Evolutionary conservation across 2,888 invertebrate genomes (phyloP).

Genomic region (Chironomus tentans): DNA sequence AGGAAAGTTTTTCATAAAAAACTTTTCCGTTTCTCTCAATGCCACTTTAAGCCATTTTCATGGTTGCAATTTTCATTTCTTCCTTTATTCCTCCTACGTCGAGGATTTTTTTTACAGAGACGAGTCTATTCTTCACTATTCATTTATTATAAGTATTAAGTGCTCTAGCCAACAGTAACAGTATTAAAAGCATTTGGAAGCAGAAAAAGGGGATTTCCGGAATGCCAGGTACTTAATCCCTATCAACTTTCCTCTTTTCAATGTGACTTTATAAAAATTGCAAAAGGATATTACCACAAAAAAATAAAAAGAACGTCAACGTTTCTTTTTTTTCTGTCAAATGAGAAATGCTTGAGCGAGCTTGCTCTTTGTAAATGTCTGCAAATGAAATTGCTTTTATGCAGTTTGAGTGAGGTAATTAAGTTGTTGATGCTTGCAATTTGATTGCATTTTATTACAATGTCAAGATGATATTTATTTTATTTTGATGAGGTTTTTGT

Average conservation of each 20-base stretch:
- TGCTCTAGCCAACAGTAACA: not conserved
- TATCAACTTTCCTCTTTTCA: constrained; percentile 1
- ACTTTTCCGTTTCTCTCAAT: constrained; percentile 8
- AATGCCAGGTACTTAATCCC: constrained; percentile 18
- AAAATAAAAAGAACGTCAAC: too few relatives aligned
- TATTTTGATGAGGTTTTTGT: too few relatives aligned
- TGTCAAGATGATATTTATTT: too few relatives aligned
- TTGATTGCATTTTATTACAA: too few relatives aligned
- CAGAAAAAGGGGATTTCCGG: not conserved
- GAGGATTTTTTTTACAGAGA: too few relatives aligned
- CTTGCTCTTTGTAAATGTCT: too few relatives aligned
- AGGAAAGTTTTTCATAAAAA: not conserved
- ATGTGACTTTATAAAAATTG: not conserved
- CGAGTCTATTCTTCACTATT: not conserved
- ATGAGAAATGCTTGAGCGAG: too few relatives aligned
- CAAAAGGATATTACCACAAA: not conserved
- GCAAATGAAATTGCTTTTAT: too few relatives aligned
- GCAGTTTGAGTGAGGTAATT: too few relatives aligned
- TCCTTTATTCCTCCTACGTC: not conserved
- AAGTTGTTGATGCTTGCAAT: too few relatives aligned
- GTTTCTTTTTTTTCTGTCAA: too few relatives aligned
- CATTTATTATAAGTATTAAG: constrained; percentile 8
- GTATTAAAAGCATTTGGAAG: not conserved
- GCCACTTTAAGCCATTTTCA: constrained; percentile 13
- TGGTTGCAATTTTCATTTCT: not conserved